phyloP scores from a whole-genome alignment of 2,113 vertebrate genomes.

The Myotis lucifugus region DNA sequence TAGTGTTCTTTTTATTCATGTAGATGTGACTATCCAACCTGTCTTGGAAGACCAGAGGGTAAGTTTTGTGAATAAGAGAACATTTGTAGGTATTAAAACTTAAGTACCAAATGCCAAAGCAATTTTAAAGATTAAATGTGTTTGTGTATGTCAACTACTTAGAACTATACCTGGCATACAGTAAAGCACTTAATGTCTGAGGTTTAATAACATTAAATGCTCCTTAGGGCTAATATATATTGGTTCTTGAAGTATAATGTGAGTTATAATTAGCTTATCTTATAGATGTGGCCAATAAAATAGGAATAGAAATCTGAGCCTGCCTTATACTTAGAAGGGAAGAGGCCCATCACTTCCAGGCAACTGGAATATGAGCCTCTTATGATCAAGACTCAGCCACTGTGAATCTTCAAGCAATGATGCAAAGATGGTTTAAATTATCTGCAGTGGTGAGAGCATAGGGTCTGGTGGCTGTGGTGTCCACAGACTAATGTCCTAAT shows the following conservation, averaged over 20 bases:
- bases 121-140: not conserved
- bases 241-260: not conserved
- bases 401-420: not conserved
- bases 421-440: not conserved
- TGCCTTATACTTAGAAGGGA: not conserved
- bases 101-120: not conserved
- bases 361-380: not conserved
- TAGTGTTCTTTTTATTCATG: not conserved
- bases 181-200: not conserved
- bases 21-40: not conserved
- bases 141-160: not conserved
- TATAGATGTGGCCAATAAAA: not conserved
- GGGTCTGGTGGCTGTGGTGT: not conserved
- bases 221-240: not conserved
- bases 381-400: not conserved
- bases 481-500: not conserved
- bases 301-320: not conserved
- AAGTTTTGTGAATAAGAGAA: slow-evolving; percentile 35
- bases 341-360: not conserved
- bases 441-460: not conserved
- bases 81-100: not conserved
- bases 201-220: not conserved
- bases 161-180: not conserved
- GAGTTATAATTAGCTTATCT: not conserved
- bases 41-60: not conserved